Base-by-base conservation (phyloP, 1,140 invertebrate genomes). In the Drosophila tani region DNA sequence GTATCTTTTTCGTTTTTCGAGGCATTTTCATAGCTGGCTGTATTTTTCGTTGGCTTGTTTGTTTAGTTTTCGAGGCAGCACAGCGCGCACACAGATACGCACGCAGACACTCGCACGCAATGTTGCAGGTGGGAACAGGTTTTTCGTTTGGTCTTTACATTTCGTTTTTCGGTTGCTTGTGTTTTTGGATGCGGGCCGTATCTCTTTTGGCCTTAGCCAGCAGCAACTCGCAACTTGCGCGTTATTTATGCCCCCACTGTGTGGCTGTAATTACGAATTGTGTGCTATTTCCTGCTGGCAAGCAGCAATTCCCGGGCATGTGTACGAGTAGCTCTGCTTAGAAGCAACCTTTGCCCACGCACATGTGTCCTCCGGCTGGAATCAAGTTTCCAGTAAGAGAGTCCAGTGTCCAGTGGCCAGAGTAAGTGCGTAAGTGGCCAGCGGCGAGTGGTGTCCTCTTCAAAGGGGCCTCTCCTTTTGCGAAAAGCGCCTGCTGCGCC, bases 81-180 rank as follows among this genome's bases (percentile, higher is more conserved):
- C 32, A 9, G 32, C 32, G 29, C 29, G 29, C 63, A 79, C 68
- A 88, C 55, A 76, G 32, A 73, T 51, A 59, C 57, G 43, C 53
- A 64, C 56, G 43, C 68, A 67, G 11, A 74, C 60, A 66, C n/a
- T 60, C 19, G 66, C 47, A 82, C 51, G 68, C 56, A 71, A 45
- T 88, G 85, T 75, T 90, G 85, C 85, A 90, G 85, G 85, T 90
- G 85, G 85, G 85, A 90, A 90, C 85, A 90, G 85, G 85, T 90
- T 90, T 88, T 53, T 57, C 41, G 41, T n/a, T 56, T 43, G n/a
- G 38, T 58, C 27, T 35, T 62, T 45, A 56, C 14, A 41, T 53
- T 56, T 63, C 45, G 19, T 49, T 57, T 64, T 66, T 71, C 59
- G 65, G 47, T 47, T 65, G 24, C 27, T 27, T 62, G 53, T 21